Evolutionary conservation across 2,113 vertebrate genomes (phyloP), one percentile per base, ranked within the genome.

Genomic region (Urocolius indicus): DNA sequence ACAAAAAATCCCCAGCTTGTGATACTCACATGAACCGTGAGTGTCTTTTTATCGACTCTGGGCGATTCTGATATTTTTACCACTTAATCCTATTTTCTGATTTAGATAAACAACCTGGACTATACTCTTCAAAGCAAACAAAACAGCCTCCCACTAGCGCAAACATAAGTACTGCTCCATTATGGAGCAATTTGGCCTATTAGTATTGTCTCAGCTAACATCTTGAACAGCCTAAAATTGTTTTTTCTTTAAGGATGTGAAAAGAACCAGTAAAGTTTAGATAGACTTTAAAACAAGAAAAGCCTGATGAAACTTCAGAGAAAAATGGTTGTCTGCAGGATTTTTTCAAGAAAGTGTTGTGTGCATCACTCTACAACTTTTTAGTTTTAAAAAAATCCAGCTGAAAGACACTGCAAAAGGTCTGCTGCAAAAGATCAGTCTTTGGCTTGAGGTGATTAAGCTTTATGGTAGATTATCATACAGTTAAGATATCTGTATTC

Each of bases 111-210:
- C 27, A 75, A 62, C 20, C 21, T 26, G 14, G 19, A 61, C 32
- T 18, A 20, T 77, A 66, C 10, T 63, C 14, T 48, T 77, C 5
- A 24, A 30, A 1, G 1, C 23, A n/a, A 87, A 54, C 10, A 23
- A 36, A 68, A 55, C 9, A 55, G 29, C 30, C 45, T 80, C 30
- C 7, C 41, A 6, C 19, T 27, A 62, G 9, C 51, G 23, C 24
- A 62, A 34, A 63, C 5, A 17, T 6, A 68, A 34, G 5, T 16
- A 32, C 1, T 22, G 19, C 58, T 69, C 76, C 23, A 11, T 48
- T 41, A 72, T 13, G 0, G 0, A 77, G n/a, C 30, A 65, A 23
- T 9, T 2, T 13, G 29, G 49, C 29, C 10, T 11, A 10, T 29
- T 59, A 51, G 21, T 36, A 27, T 10, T 2, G 1, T 41, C 52